Evolutionary conservation across 2,113 vertebrate genomes (phyloP).

Genomic region (Serinus canaria): DNA sequence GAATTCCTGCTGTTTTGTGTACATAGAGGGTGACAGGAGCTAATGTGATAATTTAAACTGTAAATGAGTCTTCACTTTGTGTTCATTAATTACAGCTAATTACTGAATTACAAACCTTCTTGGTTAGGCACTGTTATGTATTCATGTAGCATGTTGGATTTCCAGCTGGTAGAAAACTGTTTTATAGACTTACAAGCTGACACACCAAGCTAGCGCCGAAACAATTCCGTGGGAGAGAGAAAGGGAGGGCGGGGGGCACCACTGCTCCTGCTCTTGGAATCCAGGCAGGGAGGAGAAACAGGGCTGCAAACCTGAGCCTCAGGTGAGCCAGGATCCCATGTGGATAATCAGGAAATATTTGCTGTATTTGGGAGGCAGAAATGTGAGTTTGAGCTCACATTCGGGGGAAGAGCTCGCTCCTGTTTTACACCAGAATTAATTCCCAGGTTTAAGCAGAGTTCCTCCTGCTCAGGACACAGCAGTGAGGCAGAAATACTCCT

Average conservation of each 20-base stretch:
- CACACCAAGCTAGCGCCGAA: constrained; percentile 73
- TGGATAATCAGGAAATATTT: constrained; percentile 48
- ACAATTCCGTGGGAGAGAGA: constrained; percentile 74
- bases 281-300: constrained; percentile 30
- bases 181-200: constrained; percentile 84
- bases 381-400: neutral
- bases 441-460: neutral
- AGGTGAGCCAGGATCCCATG: constrained; percentile 20
- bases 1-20: constrained; percentile 98
- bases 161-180: constrained; percentile 86
- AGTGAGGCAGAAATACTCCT: neutral
- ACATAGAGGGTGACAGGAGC: constrained; percentile 97
- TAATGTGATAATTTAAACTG: constrained; percentile 99
- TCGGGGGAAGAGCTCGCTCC: neutral
- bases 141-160: constrained; percentile 86
- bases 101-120: constrained; percentile 93
- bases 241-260: neutral
- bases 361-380: neutral
- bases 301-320: constrained; percentile 36
- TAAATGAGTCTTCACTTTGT: constrained; percentile 99
- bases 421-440: neutral
- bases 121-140: constrained; percentile 88
- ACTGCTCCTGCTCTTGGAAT: constrained; percentile 38
- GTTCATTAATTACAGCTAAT: constrained; percentile 99
- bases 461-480: neutral